Conservation (phyloP, 2,797 vertebrate genomes). For the Enteromius treurensis region DNA sequence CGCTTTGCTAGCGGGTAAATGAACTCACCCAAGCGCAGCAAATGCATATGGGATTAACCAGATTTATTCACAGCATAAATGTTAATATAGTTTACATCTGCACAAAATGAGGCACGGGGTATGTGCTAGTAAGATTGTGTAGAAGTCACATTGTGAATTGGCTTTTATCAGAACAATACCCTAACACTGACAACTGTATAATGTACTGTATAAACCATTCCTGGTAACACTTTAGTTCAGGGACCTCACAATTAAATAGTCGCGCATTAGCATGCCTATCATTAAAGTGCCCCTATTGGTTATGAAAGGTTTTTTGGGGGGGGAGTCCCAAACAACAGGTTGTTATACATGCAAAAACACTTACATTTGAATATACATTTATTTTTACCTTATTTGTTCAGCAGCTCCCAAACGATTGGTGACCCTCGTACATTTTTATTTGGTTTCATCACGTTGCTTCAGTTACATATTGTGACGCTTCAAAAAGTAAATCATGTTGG, state of each 20-base stretch:
- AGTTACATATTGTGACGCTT: too few species aligned
- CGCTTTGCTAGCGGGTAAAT: not conserved
- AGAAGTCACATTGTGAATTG: not conserved
- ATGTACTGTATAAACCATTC: not conserved
- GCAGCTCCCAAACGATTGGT: too few species aligned
- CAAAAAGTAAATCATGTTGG: too few species aligned
- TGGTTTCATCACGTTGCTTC: too few species aligned
- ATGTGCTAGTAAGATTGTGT: not conserved
- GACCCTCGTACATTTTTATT: too few species aligned
- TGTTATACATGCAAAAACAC: too few species aligned
- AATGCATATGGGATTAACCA: not conserved
- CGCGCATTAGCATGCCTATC: not conserved
- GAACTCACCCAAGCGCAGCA: not conserved
- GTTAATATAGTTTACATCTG: not conserved
- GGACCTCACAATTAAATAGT: not conserved
- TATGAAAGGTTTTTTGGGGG: too few species aligned
- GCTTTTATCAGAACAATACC: not conserved
- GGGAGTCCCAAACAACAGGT: too few species aligned
- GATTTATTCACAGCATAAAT: constrained; percentile 2
- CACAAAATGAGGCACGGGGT: not conserved
- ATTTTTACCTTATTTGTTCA: too few species aligned
- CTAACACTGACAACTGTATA: not conserved
- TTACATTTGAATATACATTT: too few species aligned
- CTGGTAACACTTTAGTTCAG: not conserved
- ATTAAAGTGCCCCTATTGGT: not conserved